phyloP scores from a whole-genome alignment of 2,888 invertebrate species.

The Luperina testacea region DNA sequence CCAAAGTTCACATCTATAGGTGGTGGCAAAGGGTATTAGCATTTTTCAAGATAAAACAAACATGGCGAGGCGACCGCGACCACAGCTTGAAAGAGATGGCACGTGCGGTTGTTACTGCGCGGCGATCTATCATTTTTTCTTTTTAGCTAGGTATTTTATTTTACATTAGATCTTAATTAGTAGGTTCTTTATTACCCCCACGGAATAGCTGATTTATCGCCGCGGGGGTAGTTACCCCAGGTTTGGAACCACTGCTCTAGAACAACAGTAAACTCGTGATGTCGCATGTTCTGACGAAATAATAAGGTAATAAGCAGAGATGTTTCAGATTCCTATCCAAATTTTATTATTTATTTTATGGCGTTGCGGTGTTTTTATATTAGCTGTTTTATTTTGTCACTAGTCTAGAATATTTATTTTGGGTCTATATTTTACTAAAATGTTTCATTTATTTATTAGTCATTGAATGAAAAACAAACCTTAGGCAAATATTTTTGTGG shows the following conservation, averaged over 20 bases:
- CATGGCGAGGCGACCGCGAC: no score
- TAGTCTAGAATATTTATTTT: neutral
- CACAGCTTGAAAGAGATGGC: no score
- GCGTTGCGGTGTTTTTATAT: neutral
- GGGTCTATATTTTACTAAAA: neutral
- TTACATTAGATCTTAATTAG: no score
- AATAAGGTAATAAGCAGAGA: slow-evolving; percentile 13
- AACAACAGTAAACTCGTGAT: slow-evolving; percentile 22
- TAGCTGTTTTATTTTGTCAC: slow-evolving; percentile 18
- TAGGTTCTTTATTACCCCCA: no score
- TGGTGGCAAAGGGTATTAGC: no score
- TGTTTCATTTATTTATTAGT: neutral
- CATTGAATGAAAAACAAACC: neutral
- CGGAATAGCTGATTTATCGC: no score
- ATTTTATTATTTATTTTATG: neutral
- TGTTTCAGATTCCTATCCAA: neutral
- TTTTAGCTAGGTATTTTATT: no score
- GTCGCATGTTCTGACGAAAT: slow-evolving; percentile 20
- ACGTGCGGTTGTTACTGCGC: no score
- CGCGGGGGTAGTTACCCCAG: no score
- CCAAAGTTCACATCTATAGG: no score
- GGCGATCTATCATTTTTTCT: no score
- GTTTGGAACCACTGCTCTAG: neutral
- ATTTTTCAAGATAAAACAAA: no score
- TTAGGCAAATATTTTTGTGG: neutral